These are phyloP conservation scores for Chrysolina americana DNA, from an alignment of 2,888 invertebrate species.

Conservation along the genomic window DNA sequence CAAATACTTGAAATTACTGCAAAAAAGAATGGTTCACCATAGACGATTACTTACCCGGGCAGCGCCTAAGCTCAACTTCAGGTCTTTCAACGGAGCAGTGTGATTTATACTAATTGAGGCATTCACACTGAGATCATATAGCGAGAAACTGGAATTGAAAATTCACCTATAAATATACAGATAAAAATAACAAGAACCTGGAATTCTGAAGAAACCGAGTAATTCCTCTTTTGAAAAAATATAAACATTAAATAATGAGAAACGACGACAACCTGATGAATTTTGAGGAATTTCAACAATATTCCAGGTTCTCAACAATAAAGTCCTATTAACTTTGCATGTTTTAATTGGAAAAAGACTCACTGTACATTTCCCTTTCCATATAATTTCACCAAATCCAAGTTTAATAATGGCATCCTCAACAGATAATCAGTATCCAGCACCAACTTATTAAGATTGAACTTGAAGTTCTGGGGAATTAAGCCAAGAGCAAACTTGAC, in stretches of 20 bases:
- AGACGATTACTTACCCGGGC: background rate
- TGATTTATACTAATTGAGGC: background rate
- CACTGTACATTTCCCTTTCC: constrained; percentile 14
- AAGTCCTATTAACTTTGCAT: too few relatives aligned
- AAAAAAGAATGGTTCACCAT: too few relatives aligned
- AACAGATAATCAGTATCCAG: constrained; percentile 7
- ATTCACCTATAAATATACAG: background rate
- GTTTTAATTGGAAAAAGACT: background rate
- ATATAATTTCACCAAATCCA: background rate
- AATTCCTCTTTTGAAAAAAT: too few relatives aligned
- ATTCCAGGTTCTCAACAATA: too few relatives aligned
- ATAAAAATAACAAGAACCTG: too few relatives aligned
- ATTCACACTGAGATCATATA: constrained; percentile 12
- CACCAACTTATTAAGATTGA: background rate
- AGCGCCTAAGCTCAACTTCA: background rate
- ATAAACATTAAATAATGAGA: too few relatives aligned
- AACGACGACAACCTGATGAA: too few relatives aligned
- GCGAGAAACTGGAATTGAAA: constrained; percentile 17
- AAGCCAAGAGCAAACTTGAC: background rate
- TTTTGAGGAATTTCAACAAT: too few relatives aligned
- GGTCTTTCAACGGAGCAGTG: background rate
- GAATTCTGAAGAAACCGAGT: too few relatives aligned
- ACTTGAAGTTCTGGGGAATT: background rate
- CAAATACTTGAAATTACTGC: too few relatives aligned
- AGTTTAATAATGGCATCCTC: constrained; percentile 18